Evolutionary conservation across 2,113 vertebrate genomes (phyloP).

Genomic region (Phalacrocorax carbo): DNA sequence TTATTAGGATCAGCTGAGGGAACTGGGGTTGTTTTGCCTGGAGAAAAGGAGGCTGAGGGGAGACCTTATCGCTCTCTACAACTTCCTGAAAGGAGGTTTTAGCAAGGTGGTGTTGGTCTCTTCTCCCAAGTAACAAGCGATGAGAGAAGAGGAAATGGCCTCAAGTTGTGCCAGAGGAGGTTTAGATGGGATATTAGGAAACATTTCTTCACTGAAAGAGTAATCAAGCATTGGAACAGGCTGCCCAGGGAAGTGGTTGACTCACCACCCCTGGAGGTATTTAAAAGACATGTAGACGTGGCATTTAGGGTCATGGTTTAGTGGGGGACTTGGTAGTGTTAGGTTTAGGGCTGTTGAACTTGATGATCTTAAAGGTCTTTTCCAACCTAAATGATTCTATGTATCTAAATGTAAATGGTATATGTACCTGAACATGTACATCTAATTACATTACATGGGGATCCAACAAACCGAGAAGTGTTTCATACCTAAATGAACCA

Average conservation of each 20-base stretch:
- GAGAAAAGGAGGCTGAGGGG: neutral
- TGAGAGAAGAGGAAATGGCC: neutral
- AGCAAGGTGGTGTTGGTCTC: rapidly evolving
- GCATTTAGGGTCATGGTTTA: neutral
- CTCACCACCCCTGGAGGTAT: neutral
- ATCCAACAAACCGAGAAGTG: neutral
- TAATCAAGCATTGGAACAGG: neutral
- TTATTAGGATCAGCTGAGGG: neutral
- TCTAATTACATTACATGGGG: neutral
- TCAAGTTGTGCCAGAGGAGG: neutral
- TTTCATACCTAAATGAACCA: neutral
- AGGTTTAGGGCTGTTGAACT: neutral
- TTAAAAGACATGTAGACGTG: neutral
- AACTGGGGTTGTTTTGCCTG: neutral
- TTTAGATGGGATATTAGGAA: neutral
- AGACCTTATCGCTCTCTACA: neutral
- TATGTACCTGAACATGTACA: neutral
- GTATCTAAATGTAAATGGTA: neutral
- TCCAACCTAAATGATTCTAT: neutral
- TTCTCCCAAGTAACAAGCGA: neutral
- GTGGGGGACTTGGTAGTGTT: neutral
- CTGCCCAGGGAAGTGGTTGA: neutral
- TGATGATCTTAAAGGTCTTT: neutral
- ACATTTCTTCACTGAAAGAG: neutral
- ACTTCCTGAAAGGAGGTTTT: neutral